Base-by-base conservation (phyloP, 2,888 invertebrate genomes). In the Epirrita christyi region DNA sequence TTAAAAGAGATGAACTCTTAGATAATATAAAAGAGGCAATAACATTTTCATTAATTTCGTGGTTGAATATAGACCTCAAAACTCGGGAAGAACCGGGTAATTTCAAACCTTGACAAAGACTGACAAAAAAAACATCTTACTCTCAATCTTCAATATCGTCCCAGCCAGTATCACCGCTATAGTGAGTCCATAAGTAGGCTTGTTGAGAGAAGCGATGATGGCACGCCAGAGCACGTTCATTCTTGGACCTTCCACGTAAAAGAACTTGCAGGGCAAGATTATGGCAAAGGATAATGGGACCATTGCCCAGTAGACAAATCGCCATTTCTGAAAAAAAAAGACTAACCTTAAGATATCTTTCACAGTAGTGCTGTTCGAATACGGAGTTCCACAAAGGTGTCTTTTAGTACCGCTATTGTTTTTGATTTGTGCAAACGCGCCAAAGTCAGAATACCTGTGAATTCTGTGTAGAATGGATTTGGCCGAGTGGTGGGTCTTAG, bases 81-180 rank as follows among this genome's bases (percentile, higher is more conserved):
- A n/a, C n/a, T n/a, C n/a, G n/a, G n/a, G n/a, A n/a, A n/a, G n/a
- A n/a, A n/a, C n/a, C n/a, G n/a, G n/a, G n/a, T n/a, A n/a, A n/a
- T n/a, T n/a, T n/a, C 21, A 32, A 8, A 32, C n/a, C n/a, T n/a
- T 32, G 13, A 29, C 9, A 29, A 29, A 7, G 28, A 6, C 28
- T 28, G 29, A 29, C 6, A 29, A 9, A 6, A 14, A 13, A 38
- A 38, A 7, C 2, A 7, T 66, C 77, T 75, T 67, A 85, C 85
- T 69, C 58, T 83, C 83, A 38, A 74, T 52, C 47, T 73, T 71
- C 10, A 76, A 70, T 9, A 74, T 63, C 27, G 70, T 54, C n/a
- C 77, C 76, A 0, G 72, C 11, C 0, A 81, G 56, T 0, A 70
- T 0, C 2, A 67, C 6, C 0, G 58, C 56, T 3, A 13, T 6